phyloP scores from a whole-genome alignment of 2,113 vertebrate species.

The Oreotrochilus melanogaster region DNA sequence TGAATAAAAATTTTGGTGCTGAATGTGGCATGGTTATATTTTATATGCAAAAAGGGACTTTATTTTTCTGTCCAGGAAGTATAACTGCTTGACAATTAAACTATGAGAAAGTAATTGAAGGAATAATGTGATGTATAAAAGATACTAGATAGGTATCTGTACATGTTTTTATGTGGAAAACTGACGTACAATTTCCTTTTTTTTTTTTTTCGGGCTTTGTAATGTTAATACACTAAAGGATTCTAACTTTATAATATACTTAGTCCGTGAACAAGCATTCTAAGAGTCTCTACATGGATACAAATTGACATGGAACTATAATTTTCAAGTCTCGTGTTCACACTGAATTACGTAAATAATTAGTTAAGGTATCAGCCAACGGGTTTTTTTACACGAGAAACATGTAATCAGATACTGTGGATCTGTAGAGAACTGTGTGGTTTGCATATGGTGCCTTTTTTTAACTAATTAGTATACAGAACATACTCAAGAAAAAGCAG shows the following conservation, averaged over 20 bases:
- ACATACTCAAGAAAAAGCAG: not conserved
- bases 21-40: not conserved
- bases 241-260: not conserved
- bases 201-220: not conserved
- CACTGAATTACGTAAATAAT: slow-evolving; percentile 55
- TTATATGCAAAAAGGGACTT: not conserved
- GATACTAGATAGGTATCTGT: not conserved
- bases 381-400: slow-evolving; percentile 1
- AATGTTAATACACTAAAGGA: not conserved
- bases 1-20: not conserved
- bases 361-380: slow-evolving; percentile 9
- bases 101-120: not conserved
- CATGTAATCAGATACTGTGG: slow-evolving; percentile 28
- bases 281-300: not conserved
- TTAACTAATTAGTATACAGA: not conserved
- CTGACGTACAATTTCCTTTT: not conserved
- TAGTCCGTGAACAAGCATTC: slow-evolving; percentile 22
- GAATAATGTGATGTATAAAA: not conserved
- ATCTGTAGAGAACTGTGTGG: not conserved
- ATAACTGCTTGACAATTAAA: not conserved
- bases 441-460: not conserved
- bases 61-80: accelerated
- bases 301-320: slow-evolving; percentile 42
- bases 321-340: slow-evolving; percentile 20
- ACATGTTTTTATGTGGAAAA: not conserved